Percentiles rank a stretch among this genome's conserved stretches.
Evolutionary conservation across 2,888 invertebrate genomes (phyloP).

Genomic region (Syritta pipiens): DNA sequence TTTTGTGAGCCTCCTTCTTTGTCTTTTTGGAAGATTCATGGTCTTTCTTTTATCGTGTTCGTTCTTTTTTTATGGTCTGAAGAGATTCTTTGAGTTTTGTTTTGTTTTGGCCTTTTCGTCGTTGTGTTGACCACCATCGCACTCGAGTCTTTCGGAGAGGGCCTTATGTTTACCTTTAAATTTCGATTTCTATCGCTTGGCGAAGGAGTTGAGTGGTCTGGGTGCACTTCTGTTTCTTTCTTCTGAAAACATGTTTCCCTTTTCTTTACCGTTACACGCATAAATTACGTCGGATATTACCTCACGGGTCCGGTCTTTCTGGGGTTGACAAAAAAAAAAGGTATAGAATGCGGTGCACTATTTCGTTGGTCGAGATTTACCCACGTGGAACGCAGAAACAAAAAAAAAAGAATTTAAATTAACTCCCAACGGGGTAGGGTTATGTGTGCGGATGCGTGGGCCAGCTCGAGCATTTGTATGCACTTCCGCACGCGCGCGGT

Average conservation of each 20-base stretch:
- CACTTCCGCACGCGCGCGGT: slow-evolving; percentile 33
- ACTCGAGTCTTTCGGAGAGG: too few species aligned
- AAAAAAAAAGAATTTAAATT: slow-evolving; percentile 20
- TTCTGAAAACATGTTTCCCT: slow-evolving; percentile 28
- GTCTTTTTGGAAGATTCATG: not conserved
- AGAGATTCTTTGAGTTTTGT: slow-evolving; percentile 11
- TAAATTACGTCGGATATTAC: slow-evolving; percentile 57
- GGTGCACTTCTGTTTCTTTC: slow-evolving; percentile 11
- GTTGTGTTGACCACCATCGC: slow-evolving; percentile 6
- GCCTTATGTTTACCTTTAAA: slow-evolving; percentile 54
- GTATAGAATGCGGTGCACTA: slow-evolving; percentile 3
- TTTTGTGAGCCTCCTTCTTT: not conserved
- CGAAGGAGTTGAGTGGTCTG: not conserved
- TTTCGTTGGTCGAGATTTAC: slow-evolving; percentile 48
- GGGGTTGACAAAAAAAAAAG: not conserved
- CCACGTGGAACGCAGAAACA: slow-evolving; percentile 53
- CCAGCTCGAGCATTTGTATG: slow-evolving; percentile 22
- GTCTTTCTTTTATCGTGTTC: not conserved
- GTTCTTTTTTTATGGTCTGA: not conserved
- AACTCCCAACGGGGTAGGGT: not conserved
- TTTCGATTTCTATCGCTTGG: slow-evolving; percentile 61
- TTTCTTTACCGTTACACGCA: slow-evolving; percentile 48
- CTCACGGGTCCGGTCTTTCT: slow-evolving; percentile 10
- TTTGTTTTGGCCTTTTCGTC: slow-evolving; percentile 1
- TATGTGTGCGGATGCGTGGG: not conserved